Conservation (phyloP, 2,888 invertebrate species). For the Agrotis exclamationis region DNA sequence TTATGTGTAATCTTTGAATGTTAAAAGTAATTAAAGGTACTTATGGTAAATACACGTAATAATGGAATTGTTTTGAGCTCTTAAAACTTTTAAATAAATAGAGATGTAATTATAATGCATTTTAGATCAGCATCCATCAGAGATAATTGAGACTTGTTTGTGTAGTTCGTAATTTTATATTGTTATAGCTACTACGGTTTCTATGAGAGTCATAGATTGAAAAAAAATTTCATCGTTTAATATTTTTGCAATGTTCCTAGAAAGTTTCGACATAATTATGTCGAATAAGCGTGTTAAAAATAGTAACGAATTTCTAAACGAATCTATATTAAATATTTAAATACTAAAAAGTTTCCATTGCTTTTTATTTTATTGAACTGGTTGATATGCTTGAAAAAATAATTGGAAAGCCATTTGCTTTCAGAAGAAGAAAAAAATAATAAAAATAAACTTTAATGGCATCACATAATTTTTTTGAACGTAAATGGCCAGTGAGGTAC, state of each 20-base stretch:
- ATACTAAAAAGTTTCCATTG: not conserved
- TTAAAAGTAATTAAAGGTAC: slow-evolving; percentile 32
- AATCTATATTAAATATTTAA: not conserved
- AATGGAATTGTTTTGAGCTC: not conserved
- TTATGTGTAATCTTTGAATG: slow-evolving; percentile 47
- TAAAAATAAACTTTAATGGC: not conserved
- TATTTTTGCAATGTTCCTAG: too few relatives aligned
- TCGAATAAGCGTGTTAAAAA: too few relatives aligned
- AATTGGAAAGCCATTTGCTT: not conserved
- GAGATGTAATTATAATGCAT: not conserved
- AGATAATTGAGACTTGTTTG: too few relatives aligned
- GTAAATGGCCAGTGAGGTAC: not conserved
- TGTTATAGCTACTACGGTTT: too few relatives aligned
- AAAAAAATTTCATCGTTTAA: too few relatives aligned
- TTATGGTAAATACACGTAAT: not conserved
- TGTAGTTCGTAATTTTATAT: too few relatives aligned
- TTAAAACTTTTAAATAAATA: not conserved
- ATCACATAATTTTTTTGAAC: not conserved
- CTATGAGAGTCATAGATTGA: too few relatives aligned
- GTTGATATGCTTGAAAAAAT: not conserved
- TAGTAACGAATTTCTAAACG: too few relatives aligned
- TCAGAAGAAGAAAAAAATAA: not conserved
- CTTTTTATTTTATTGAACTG: not conserved
- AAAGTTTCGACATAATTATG: too few relatives aligned
- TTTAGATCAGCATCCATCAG: too few relatives aligned